Evolutionary conservation across 2,888 invertebrate species (phyloP), one percentile per base, ranked within the genome.

Genomic region (Uropetala carovei): DNA sequence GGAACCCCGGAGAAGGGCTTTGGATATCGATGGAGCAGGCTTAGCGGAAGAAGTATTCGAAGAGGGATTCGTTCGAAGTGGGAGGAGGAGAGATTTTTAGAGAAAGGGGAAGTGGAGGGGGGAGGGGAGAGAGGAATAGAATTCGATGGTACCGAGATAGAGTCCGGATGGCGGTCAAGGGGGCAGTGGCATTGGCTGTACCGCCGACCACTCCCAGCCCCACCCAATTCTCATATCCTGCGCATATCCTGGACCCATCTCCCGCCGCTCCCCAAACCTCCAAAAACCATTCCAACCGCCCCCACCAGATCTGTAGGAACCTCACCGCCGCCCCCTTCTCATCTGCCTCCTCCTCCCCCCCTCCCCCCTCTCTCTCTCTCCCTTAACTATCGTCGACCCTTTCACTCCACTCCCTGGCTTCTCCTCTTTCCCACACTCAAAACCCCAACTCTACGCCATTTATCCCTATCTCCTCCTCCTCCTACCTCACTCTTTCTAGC

Each of bases 191-290:
- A 58, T 5, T n/a, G 75, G 59, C 7, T 16, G 22, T 13, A 1
- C 59, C 86, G 27, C 22, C 59, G 86, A 60, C 86, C 68, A n/a
- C 43, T 56, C 43, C 43, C 89, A 43, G 30, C 18, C 43, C 64
- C 89, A 89, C 89, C 60, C 86, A 43, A 86, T 86, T 86, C 86
- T 86, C 60, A 86, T 86, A 89, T 89, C 89, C 89, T 60, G 64
- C 89, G 64, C 89, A 89, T 89, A 60, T 89, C n/a, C 18, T 43
- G 68, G n/a, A 18, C 89, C 89, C 43, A 64, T 89, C 89, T 43
- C 89, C 9, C 64, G 11, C 64, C 89, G 30, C 43, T 43, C 43
- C 43, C 43, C 43, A 43, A 43, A 43, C 43, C 43, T 5, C 43
- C n/a, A n/a, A 43, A 43, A 10, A 27, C 75, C 75, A 75, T 75